Percentiles rank a stretch among this genome's conserved stretches.
phyloP scores from a whole-genome alignment of 2,113 vertebrate genomes.

The Ginglymostoma cirratum region DNA sequence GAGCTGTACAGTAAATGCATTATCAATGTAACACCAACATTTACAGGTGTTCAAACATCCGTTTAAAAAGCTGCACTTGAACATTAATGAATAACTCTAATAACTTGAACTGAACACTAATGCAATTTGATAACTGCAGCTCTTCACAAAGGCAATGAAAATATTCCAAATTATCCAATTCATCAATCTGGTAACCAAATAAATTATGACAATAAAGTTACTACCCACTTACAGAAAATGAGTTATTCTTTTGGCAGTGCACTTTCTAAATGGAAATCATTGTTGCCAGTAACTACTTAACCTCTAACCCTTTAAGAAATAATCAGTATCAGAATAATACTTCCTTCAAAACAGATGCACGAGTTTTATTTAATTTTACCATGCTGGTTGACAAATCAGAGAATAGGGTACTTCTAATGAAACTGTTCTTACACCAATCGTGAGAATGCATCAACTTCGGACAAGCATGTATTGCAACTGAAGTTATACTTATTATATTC shows the following conservation, averaged over 20 bases:
- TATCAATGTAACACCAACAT: neutral
- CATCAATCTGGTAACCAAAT: neutral
- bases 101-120: neutral
- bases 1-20: neutral
- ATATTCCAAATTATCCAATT: neutral
- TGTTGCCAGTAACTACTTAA: neutral
- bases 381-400: neutral
- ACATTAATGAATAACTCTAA: neutral
- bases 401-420: neutral
- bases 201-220: neutral
- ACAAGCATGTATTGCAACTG: neutral
- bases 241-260: neutral
- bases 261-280: neutral
- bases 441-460: neutral
- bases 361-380: neutral
- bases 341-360: neutral
- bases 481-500: neutral
- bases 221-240: neutral
- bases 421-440: neutral
- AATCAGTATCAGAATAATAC: neutral
- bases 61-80: neutral
- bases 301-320: neutral
- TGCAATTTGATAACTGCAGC: neutral
- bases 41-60: neutral
- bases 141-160: neutral